Evolutionary conservation across 2,888 invertebrate genomes (phyloP), one percentile per base, ranked within the genome.

Genomic region (Dendrolimus houi): DNA sequence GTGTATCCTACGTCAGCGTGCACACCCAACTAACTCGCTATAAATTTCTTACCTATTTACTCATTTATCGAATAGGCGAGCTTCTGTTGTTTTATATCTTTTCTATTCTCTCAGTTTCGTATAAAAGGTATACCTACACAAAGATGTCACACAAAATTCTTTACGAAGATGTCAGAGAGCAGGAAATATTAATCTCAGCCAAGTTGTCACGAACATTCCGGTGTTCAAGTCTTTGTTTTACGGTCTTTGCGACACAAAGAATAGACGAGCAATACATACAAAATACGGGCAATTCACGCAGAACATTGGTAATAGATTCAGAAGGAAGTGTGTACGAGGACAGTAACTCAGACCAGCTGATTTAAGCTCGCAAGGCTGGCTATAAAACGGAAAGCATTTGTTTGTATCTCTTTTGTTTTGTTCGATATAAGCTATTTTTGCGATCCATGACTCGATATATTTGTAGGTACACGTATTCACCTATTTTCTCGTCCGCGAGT

Each of bases 351-450:
- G 13, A 41, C 41, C 41, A 56, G 53, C 47, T 14, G 55, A 52
- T 56, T 58, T 53, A n/a, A 58, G 56, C 57, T 54, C 55, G 41
- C 58, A 55, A 58, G 56, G 55, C 56, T 29, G 42, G 52, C 53
- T 29, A 56, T 73, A 73, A 72, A 75, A 65, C 62, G 66, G 65
- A 70, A 68, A 73, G 69, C 73, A 61, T 74, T 72, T 77, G 69
- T 67, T 65, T 65, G 64, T 68, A 71, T 72, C 71, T 71, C 70
- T 65, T 72, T 73, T 72, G 71, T 74, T 71, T 70, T 67, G 63
- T 68, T 29, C 29, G 29, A 29, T 29, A 29, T 29, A 29, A 29
- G 29, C 6, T 29, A 29, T 29, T 29, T 29, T 29, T 29, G 29
- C 6, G 29, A 29, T 29, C 29, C 29, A 29, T 6, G 29, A 29